phyloP scores from a whole-genome alignment of 2,888 invertebrate genomes.

The Andrena hattorfiana region DNA sequence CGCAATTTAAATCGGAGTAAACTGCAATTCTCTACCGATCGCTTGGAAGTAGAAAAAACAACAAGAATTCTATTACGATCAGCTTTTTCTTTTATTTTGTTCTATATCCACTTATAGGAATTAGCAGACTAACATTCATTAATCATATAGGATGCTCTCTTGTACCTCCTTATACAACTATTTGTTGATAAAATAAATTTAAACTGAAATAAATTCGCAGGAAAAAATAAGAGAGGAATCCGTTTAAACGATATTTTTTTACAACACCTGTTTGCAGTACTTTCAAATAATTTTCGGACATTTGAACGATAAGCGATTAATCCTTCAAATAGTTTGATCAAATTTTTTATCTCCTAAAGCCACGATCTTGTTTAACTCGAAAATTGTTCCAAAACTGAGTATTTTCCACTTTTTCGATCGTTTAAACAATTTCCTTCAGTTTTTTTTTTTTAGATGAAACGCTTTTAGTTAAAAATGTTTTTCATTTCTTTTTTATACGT shows the following conservation, averaged over 20 bases:
- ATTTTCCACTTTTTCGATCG: constrained; percentile 3
- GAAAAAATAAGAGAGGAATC: constrained; percentile 49
- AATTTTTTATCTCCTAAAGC: neutral
- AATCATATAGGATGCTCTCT: constrained; percentile 72
- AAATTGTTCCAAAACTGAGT: neutral
- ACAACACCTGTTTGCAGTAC: neutral
- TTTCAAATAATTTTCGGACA: neutral
- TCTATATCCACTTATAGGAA: constrained; percentile 77
- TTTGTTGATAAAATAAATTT: constrained; percentile 21
- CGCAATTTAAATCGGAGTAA: too few species aligned
- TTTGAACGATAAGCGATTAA: neutral
- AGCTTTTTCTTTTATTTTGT: constrained; percentile 76
- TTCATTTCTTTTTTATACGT: constrained; percentile 39
- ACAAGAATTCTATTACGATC: constrained; percentile 61
- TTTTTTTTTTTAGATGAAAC: constrained; percentile 6
- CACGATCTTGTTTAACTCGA: constrained; percentile 8
- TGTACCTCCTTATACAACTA: constrained; percentile 43
- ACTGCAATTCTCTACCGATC: neutral
- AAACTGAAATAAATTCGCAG: constrained; percentile 32
- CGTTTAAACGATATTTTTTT: constrained; percentile 52
- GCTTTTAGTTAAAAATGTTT: constrained; percentile 44
- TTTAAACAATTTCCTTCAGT: constrained; percentile 43
- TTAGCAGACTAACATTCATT: constrained; percentile 81
- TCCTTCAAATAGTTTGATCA: neutral
- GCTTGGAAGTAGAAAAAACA: constrained; percentile 11